phyloP scores from a whole-genome alignment of 2,113 vertebrate genomes.

The Genyomyrus donnyi region DNA sequence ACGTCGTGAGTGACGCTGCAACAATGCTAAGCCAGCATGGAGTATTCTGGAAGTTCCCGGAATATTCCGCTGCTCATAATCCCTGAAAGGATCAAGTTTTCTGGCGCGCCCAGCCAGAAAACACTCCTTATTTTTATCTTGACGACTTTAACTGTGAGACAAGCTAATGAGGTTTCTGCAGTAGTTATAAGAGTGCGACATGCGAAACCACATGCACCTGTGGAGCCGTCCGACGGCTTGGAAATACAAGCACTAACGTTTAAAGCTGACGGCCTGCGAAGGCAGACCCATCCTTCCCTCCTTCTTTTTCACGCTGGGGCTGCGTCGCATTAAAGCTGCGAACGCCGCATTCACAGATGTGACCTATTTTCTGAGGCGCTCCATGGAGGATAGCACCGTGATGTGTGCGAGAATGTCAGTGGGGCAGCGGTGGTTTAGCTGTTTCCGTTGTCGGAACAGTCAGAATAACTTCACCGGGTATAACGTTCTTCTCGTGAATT shows the following conservation, averaged over 20 bases:
- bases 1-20: neutral
- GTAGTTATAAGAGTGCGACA: neutral
- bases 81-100: neutral
- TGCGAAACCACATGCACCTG: neutral
- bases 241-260: neutral
- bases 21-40: neutral
- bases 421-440: neutral
- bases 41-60: neutral
- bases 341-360: neutral
- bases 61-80: neutral
- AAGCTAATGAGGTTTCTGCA: neutral
- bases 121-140: neutral
- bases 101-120: neutral
- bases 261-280: neutral
- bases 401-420: neutral
- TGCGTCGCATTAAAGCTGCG: neutral
- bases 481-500: neutral
- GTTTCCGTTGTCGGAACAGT: neutral
- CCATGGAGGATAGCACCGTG: neutral
- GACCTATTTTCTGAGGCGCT: neutral
- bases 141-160: neutral
- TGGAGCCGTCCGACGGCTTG: neutral
- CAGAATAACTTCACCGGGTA: neutral
- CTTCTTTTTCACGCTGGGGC: neutral
- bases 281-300: neutral